Conservation (phyloP, 2,888 invertebrate genomes). For the Peribatodes rhomboidaria region DNA sequence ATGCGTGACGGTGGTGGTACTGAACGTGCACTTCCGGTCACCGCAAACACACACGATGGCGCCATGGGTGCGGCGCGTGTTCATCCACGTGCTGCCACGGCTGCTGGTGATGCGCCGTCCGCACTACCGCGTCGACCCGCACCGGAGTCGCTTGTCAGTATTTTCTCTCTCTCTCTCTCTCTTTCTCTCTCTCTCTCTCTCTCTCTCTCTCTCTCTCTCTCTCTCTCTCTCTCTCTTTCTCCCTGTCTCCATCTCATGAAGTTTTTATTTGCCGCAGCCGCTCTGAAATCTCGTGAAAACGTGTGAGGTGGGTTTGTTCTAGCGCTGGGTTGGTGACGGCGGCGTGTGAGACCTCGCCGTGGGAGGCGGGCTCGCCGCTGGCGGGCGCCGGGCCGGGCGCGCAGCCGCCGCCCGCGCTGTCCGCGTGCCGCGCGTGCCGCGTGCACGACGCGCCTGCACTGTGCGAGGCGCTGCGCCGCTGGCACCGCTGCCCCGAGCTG, state of each 20-base stretch:
- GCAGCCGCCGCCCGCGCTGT: constrained; percentile 68
- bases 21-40: constrained; percentile 99
- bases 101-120: constrained; percentile 97
- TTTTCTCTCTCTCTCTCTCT: neutral
- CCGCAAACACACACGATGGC: constrained; percentile 99
- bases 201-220: no score
- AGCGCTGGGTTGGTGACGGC: constrained; percentile 66
- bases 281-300: constrained; percentile 15
- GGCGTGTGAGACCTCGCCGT: constrained; percentile 49
- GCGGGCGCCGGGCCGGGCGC: constrained; percentile 45
- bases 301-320: constrained; percentile 32
- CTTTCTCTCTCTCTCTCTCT: no score
- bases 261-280: constrained; percentile 9
- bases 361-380: constrained; percentile 47
- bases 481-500: constrained; percentile 96
- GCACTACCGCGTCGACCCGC: constrained; percentile 88
- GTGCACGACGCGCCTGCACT: constrained; percentile 87
- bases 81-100: constrained; percentile 98
- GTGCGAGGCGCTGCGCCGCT: constrained; percentile 89
- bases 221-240: no score
- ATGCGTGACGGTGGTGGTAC: constrained; percentile 97
- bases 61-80: constrained; percentile 97
- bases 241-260: no score
- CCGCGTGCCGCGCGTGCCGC: constrained; percentile 77
- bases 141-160: constrained; percentile 84